These are phyloP conservation scores for Zoanthus sansibaricus DNA, from an alignment of 92 coral and sea anemone species.

Conservation along the genomic window DNA sequence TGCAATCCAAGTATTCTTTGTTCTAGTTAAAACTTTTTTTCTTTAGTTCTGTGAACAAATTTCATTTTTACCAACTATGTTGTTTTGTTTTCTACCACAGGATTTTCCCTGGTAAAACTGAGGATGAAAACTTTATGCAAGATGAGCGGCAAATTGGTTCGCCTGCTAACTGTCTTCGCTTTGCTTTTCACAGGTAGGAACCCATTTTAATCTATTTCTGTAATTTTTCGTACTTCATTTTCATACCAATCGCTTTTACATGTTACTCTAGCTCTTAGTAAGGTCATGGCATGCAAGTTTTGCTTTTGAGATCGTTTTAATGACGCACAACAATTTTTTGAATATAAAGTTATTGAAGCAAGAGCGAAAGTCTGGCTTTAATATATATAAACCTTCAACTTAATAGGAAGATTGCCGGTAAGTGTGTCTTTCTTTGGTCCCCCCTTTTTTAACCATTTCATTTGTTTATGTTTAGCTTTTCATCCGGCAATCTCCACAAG, in stretches of 20 bases:
- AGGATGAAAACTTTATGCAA: not conserved
- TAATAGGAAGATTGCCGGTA: not conserved
- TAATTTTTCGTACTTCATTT: not conserved
- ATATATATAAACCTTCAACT: too few species aligned
- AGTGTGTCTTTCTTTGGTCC: not conserved
- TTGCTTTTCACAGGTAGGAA: conserved; percentile 32
- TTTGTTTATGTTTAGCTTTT: not conserved
- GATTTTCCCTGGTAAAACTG: not conserved
- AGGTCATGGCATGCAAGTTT: too few species aligned
- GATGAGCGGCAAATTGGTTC: not conserved
- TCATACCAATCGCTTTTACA: not conserved
- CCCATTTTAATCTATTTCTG: not conserved
- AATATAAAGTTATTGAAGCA: too few species aligned
- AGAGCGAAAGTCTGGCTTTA: too few species aligned
- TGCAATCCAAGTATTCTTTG: not conserved
- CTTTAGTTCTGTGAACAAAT: not conserved
- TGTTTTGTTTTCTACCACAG: not conserved
- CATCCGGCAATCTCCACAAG: not conserved
- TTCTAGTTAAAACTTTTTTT: too few species aligned
- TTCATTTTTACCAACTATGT: not conserved
- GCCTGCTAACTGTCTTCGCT: not conserved
- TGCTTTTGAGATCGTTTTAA: too few species aligned
- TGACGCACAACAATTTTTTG: too few species aligned
- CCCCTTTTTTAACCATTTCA: not conserved
- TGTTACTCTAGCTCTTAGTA: not conserved